phyloP scores from a whole-genome alignment of 2,888 invertebrate genomes.

The Eulithis prunata region DNA sequence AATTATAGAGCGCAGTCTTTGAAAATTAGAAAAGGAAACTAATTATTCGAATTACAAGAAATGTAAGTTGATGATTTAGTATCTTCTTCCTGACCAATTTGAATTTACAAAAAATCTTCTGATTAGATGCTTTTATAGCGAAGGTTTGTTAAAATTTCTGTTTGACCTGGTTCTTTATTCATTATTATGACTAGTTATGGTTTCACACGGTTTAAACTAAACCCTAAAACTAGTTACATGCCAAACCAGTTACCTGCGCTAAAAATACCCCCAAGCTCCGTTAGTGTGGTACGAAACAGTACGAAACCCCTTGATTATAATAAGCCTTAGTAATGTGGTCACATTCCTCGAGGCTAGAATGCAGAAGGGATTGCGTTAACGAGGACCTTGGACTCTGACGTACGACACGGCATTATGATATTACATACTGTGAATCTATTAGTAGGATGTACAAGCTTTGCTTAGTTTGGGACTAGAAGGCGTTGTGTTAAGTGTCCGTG shows the following conservation, averaged over 20 bases:
- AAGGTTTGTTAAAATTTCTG: too few species aligned
- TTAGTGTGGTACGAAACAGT: constrained; percentile 31
- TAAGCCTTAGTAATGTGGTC: constrained; percentile 53
- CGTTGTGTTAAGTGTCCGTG: too few species aligned
- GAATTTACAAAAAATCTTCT: neutral
- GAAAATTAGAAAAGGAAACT: constrained; percentile 13
- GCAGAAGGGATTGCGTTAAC: constrained; percentile 58
- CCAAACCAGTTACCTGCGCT: neutral
- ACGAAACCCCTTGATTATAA: constrained; percentile 57
- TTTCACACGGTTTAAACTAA: too few species aligned
- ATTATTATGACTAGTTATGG: too few species aligned
- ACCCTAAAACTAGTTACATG: too few species aligned
- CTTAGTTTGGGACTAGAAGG: too few species aligned
- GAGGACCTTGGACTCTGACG: constrained; percentile 43
- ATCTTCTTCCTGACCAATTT: neutral
- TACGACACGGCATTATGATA: constrained; percentile 16
- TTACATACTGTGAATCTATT: neutral
- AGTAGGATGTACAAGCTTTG: too few species aligned
- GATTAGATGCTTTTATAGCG: neutral
- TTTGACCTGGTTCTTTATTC: too few species aligned
- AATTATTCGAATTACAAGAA: constrained; percentile 10
- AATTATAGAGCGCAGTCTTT: constrained; percentile 17
- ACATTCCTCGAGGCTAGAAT: constrained; percentile 58
- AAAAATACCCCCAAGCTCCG: constrained; percentile 24
- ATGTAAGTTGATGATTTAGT: constrained; percentile 6